Evolutionary conservation across 2,113 vertebrate genomes (phyloP).

Genomic region (Semnornis frantzii): DNA sequence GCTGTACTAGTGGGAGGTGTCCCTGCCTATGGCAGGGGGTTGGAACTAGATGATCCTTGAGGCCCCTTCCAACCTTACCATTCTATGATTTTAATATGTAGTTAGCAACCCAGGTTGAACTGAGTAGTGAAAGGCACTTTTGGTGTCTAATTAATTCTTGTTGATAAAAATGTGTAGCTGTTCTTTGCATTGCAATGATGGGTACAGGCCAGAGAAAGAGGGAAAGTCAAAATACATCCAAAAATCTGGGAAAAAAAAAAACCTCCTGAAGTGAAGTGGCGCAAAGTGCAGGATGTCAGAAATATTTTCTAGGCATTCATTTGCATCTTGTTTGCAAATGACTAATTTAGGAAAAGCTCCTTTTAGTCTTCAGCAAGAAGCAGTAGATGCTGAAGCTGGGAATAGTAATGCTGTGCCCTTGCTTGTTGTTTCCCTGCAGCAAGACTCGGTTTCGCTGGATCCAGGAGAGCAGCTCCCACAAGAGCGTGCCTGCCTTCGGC

Average conservation of each 20-base stretch:
- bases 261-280: not conserved
- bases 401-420: not conserved
- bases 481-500: conserved; percentile 88
- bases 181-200: not conserved
- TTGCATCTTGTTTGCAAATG: not conserved
- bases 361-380: not conserved
- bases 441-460: conserved; percentile 99
- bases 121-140: not conserved
- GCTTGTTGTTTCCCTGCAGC: conserved; percentile 66
- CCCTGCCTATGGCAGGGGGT: too few relatives aligned
- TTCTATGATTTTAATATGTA: not conserved
- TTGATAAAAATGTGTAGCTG: not conserved
- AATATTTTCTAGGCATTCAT: not conserved
- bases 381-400: not conserved
- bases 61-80: too few relatives aligned
- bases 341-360: not conserved
- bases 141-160: not conserved
- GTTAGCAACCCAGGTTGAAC: not conserved
- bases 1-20: too few relatives aligned
- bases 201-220: not conserved
- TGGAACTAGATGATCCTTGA: too few relatives aligned
- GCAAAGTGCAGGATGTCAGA: not conserved
- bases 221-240: not conserved
- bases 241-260: not conserved
- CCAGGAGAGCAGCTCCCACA: conserved; percentile 92